A percentile compares a stretch with the other conserved stretches of the same genome.
Evolutionary conservation across 1,140 invertebrate species (phyloP).

Genomic region (Cherax quadricarinatus): DNA sequence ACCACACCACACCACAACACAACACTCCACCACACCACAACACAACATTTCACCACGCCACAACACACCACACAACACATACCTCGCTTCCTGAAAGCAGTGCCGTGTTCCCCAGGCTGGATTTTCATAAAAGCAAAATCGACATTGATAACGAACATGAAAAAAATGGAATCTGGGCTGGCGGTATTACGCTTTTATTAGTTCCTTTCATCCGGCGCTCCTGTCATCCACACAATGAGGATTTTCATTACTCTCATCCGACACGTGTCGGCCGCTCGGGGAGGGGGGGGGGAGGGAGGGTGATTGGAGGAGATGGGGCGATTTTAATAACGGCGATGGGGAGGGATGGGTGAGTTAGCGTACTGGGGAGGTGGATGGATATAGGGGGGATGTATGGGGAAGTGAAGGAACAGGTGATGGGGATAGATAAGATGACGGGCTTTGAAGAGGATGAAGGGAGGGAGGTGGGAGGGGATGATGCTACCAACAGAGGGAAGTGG

Average conservation of each 20-base stretch:
- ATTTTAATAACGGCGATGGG: conserved; percentile 38
- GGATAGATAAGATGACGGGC: too few species aligned
- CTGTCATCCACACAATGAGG: conserved; percentile 65
- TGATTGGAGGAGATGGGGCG: neutral
- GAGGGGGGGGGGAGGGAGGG: neutral
- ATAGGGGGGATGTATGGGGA: neutral
- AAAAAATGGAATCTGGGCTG: conserved; percentile 15
- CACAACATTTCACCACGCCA: neutral
- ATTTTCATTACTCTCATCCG: conserved; percentile 66
- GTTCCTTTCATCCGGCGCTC: conserved; percentile 57
- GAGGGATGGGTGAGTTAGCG: neutral
- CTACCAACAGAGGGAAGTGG: too few species aligned
- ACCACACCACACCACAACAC: neutral
- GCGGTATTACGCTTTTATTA: conserved; percentile 62
- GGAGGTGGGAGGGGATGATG: too few species aligned
- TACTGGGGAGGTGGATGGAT: neutral
- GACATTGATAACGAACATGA: conserved; percentile 27
- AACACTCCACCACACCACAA: neutral
- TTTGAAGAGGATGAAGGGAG: too few species aligned
- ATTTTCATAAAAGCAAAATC: conserved; percentile 20
- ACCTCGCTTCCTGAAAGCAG: neutral
- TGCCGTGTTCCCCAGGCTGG: neutral
- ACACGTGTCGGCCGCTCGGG: conserved; percentile 35
- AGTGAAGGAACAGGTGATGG: neutral
- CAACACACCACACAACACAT: neutral